Base-by-base conservation (phyloP, 2,113 vertebrate species). In the Asarcornis scutulata region DNA sequence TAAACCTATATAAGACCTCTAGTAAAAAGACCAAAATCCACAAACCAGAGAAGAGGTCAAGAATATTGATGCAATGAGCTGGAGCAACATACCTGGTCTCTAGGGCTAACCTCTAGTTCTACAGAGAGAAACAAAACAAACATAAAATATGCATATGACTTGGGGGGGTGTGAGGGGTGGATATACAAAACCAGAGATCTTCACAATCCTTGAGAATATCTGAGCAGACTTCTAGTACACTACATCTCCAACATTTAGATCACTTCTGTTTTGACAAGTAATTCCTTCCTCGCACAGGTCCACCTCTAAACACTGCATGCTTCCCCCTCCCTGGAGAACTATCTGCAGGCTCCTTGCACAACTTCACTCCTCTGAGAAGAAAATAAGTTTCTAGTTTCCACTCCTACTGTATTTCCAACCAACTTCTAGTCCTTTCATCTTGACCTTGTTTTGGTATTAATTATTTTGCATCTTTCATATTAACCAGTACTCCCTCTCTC, bases 391-490 rank as follows among this genome's bases (percentile, higher is more conserved):
- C 60, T 64, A 2, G 4, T 34, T 89, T 82, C 31, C 9, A 32
- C 60, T 82, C 60, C 77, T 55, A 42, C 3, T 7, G 11, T 38
- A 59, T 76, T 81, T 48, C 63, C 69, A 81, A 75, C 2, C 38
- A 56, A 44, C 83, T 81, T 77, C 31, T 6, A 38, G 32, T 74
- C 17, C 72, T 95, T 96, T 97, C 68, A 97, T 95, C 86, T 78
- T 89, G 83, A 71, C 83, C 83, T 93, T 88, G 60, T 92, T 97
- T 88, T 50, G 25, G 31, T 74, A 84, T 79, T 82, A 56, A 82
- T 88, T 86, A 88, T 64, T 90, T 72, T 84, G 42, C 29, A 88
- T 75, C 88, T 93, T 88, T 88, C 76, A 74, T 94, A 95, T 81
- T 86, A 92, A n/a, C 60, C 4, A 23, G 40, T 38, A 58, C 64